phyloP scores from a whole-genome alignment of 2,888 invertebrate genomes.

The Mycogona germanica region DNA sequence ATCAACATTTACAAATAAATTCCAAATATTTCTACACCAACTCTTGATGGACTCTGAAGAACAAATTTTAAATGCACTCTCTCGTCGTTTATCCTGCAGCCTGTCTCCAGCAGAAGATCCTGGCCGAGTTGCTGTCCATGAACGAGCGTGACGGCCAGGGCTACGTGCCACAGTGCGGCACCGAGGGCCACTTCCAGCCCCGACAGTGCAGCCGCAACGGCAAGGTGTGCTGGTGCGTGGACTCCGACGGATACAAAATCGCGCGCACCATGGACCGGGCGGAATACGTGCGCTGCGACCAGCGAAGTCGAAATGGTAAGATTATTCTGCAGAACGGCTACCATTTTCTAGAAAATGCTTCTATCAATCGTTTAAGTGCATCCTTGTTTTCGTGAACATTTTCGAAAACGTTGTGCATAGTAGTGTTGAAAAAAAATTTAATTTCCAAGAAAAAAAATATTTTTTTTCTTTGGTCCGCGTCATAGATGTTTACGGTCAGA shows the following conservation, averaged over 20 bases:
- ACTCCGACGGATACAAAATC: conserved; percentile 54
- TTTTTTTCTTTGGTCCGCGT: too few relatives aligned
- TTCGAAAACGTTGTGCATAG: background rate
- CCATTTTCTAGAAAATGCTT: background rate
- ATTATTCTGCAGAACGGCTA: too few relatives aligned
- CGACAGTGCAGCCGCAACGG: conserved; percentile 74
- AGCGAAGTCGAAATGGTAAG: background rate
- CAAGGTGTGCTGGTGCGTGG: conserved; percentile 79
- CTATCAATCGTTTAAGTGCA: conserved; percentile 1
- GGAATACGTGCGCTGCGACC: conserved; percentile 48
- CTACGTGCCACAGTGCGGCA: conserved; percentile 66
- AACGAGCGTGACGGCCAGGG: conserved; percentile 69
- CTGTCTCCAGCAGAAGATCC: conserved; percentile 62
- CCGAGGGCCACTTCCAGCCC: conserved; percentile 51
- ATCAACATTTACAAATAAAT: too few relatives aligned
- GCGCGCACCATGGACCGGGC: conserved; percentile 68
- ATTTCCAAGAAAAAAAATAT: too few relatives aligned
- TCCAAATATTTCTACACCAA: too few relatives aligned
- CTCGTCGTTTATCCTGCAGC: conserved; percentile 31
- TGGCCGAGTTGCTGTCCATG: conserved; percentile 61
- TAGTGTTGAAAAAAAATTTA: background rate
- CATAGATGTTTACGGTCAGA: background rate
- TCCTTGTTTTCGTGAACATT: background rate
- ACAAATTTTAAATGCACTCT: too few relatives aligned
- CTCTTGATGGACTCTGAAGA: too few relatives aligned